A percentile compares a stretch with the other conserved stretches of the same genome.
Conservation (phyloP, 1,140 invertebrate species). For the Cyclina sinensis region DNA sequence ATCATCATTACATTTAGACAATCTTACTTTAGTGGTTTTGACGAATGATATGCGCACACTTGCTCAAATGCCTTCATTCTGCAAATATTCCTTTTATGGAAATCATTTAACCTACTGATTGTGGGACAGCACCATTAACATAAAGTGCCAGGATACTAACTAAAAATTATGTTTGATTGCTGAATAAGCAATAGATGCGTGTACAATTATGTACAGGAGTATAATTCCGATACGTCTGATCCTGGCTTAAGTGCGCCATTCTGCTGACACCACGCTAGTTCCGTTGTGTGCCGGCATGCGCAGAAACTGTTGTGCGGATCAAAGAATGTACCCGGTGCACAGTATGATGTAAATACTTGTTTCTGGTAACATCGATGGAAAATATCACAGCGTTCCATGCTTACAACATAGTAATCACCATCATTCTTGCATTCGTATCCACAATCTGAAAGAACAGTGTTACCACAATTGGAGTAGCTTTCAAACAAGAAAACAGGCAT, state of each 20-base stretch:
- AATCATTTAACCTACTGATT: too few relatives aligned
- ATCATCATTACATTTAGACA: too few relatives aligned
- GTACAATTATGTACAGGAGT: too few relatives aligned
- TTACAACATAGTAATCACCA: conserved; percentile 51
- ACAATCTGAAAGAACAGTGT: conserved; percentile 45
- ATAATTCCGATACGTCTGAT: background rate
- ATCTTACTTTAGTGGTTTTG: too few relatives aligned
- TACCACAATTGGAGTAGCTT: too few relatives aligned
- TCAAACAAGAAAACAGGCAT: too few relatives aligned
- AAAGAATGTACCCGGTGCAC: conserved; percentile 58
- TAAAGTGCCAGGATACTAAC: too few relatives aligned
- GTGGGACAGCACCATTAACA: too few relatives aligned
- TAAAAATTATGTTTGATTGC: too few relatives aligned
- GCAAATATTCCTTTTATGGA: background rate
- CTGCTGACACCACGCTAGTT: conserved; percentile 38
- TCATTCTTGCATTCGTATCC: conserved; percentile 33
- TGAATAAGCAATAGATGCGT: too few relatives aligned
- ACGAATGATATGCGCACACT: too few relatives aligned
- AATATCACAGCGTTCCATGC: conserved; percentile 40
- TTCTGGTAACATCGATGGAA: conserved; percentile 47
- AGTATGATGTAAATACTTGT: conserved; percentile 48
- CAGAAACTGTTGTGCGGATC: conserved; percentile 1
- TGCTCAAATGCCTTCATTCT: too few relatives aligned
- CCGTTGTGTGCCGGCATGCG: conserved; percentile 41
- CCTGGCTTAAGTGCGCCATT: conserved; percentile 51